Conservation (phyloP, 1,140 invertebrate species). For the Lepeophtheirus salmonis region DNA sequence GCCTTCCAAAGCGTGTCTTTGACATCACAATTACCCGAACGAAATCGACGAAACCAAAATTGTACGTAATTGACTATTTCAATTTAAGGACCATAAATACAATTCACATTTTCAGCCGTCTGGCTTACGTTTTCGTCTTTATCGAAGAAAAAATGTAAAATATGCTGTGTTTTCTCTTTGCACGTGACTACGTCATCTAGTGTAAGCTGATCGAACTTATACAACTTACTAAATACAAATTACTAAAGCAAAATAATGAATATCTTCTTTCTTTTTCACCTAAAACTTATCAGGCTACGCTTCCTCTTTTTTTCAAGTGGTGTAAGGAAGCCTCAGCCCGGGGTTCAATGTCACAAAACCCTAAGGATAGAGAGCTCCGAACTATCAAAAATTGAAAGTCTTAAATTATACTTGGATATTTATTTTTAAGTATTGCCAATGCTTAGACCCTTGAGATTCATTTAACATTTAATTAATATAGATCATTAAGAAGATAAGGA, state of each 20-base stretch:
- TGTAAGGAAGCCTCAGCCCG: too few species aligned
- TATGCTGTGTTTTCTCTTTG: background rate
- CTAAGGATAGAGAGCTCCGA: background rate
- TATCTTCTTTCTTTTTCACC: background rate
- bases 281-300: background rate
- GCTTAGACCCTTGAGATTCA: too few species aligned
- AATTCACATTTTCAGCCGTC: background rate
- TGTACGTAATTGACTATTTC: background rate
- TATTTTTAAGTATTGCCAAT: background rate
- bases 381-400: background rate
- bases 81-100: background rate
- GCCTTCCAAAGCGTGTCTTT: background rate
- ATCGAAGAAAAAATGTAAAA: background rate
- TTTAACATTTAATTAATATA: too few species aligned
- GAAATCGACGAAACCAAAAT: background rate
- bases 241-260: background rate
- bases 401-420: background rate
- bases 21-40: background rate
- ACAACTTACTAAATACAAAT: too few species aligned
- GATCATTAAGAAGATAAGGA: too few species aligned
- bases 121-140: background rate
- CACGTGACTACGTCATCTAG: background rate
- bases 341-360: too few species aligned
- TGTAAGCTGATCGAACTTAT: background rate
- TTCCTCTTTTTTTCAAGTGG: too few species aligned